phyloP scores from a whole-genome alignment of 2,888 invertebrate species.

The Platycnemis pennipes region DNA sequence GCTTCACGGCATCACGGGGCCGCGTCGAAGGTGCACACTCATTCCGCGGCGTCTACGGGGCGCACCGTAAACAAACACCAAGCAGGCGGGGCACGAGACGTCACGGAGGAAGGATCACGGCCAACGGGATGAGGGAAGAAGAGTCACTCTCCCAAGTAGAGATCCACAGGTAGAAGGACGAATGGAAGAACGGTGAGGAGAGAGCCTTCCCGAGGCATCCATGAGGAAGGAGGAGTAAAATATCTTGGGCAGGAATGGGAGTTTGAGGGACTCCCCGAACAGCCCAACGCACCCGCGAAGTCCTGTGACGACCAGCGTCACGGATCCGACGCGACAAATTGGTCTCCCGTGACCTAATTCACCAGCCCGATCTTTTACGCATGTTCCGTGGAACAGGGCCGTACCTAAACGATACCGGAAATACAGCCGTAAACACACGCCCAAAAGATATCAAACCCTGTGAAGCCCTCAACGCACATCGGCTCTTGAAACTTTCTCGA shows the following conservation, averaged over 20 bases:
- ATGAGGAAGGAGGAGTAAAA: not conserved
- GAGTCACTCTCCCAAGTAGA: not conserved
- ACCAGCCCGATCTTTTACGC: too few species aligned
- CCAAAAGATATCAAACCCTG: too few species aligned
- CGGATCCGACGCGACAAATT: not conserved
- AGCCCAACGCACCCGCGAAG: too few species aligned
- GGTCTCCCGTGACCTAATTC: not conserved
- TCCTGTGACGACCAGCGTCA: not conserved
- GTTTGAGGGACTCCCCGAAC: too few species aligned
- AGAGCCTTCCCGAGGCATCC: not conserved
- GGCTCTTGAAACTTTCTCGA: too few species aligned
- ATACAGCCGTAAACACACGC: too few species aligned
- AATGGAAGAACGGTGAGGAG: not conserved
- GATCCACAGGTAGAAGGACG: constrained; percentile 24
- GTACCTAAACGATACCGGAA: not conserved
- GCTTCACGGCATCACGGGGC: not conserved
- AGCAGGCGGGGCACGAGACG: not conserved
- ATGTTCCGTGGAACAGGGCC: too few species aligned
- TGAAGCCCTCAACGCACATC: too few species aligned
- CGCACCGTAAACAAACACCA: constrained; percentile 2
- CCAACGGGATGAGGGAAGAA: not conserved
- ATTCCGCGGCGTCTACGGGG: not conserved
- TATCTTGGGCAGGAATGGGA: too few species aligned
- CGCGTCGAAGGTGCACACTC: not conserved
- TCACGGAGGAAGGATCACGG: not conserved